Percentiles rank a stretch among this genome's conserved stretches.
phyloP scores from a whole-genome alignment of 2,888 invertebrate species.

The Caradrina clavipalpis region DNA sequence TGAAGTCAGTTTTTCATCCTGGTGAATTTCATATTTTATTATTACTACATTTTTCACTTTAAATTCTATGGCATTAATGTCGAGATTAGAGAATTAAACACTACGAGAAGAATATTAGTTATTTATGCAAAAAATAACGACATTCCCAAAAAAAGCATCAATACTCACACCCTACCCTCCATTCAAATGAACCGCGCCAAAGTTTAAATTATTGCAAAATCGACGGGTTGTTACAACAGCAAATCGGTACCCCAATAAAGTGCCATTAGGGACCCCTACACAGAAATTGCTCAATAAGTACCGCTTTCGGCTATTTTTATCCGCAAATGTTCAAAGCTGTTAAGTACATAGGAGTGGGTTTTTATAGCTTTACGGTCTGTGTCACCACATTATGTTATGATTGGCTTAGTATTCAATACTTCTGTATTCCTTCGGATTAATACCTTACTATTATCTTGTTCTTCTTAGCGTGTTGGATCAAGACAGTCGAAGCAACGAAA shows the following conservation, averaged over 20 bases:
- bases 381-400: background rate
- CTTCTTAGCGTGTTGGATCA: no score
- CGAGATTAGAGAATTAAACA: no score
- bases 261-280: slow-evolving; percentile 59
- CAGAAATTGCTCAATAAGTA: slow-evolving; percentile 64
- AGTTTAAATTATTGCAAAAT: slow-evolving; percentile 43
- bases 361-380: slow-evolving; percentile 9
- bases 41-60: no score
- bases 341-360: slow-evolving; percentile 7
- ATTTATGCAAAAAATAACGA: background rate
- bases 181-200: slow-evolving; percentile 18
- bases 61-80: no score
- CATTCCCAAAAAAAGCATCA: no score
- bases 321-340: slow-evolving; percentile 36
- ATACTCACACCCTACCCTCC: background rate
- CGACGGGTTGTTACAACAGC: slow-evolving; percentile 28
- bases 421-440: no score
- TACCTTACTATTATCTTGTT: no score
- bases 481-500: no score
- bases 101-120: no score
- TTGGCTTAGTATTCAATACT: background rate
- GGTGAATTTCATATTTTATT: no score
- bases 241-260: slow-evolving; percentile 64
- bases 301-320: slow-evolving; percentile 47
- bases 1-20: no score